These are phyloP conservation scores for Aspidoscelis tigris DNA, from an alignment of 2,113 vertebrate genomes.

Conservation along the genomic window DNA sequence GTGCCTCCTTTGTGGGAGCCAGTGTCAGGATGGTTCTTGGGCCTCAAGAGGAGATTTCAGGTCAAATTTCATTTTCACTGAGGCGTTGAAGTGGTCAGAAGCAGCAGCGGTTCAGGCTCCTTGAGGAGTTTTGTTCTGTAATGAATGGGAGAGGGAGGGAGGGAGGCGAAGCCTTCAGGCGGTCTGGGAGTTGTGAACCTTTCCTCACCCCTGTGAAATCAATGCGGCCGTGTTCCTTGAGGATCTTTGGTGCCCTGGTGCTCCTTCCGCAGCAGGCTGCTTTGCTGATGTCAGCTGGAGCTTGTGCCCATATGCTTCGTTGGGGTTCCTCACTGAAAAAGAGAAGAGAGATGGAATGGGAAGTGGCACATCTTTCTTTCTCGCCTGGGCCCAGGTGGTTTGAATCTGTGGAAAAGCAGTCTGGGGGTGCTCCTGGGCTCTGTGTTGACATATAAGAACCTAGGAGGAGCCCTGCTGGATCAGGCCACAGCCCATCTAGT, in stretches of 20 bases:
- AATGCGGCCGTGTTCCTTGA: background rate
- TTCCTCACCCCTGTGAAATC: background rate
- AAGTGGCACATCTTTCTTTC: too few species aligned
- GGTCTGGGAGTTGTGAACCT: background rate
- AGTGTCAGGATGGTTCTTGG: too few species aligned
- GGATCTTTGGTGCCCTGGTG: fast-evolving
- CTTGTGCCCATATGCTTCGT: background rate
- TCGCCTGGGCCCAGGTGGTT: too few species aligned
- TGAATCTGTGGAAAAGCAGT: too few species aligned
- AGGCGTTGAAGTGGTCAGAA: background rate
- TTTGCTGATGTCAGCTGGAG: background rate
- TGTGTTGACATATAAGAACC: too few species aligned
- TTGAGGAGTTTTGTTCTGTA: background rate
- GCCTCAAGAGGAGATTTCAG: background rate
- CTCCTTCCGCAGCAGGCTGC: fast-evolving
- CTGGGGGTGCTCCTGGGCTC: too few species aligned
- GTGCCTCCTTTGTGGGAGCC: too few species aligned
- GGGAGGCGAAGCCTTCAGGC: background rate
- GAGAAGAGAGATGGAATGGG: background rate
- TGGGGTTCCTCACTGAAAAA: background rate
- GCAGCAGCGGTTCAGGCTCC: background rate
- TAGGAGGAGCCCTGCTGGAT: too few species aligned
- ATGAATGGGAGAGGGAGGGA: background rate
- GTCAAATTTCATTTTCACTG: background rate
- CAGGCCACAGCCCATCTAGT: too few species aligned